Evolutionary conservation across 2,888 invertebrate genomes (phyloP).

Genomic region (Luperina nickerlii): DNA sequence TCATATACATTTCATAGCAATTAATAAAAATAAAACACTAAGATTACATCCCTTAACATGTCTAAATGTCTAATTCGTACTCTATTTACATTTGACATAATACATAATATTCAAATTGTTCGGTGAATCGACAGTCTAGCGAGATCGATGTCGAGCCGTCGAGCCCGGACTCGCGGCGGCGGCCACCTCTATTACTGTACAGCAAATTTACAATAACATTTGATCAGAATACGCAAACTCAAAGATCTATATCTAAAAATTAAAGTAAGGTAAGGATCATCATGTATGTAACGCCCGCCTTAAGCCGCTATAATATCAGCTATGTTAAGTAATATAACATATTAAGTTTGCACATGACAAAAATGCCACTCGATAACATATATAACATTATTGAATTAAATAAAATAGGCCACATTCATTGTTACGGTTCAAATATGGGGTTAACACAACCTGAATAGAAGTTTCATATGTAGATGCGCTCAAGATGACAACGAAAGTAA

Average conservation of each 20-base stretch:
- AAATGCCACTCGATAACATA: slow-evolving; percentile 78
- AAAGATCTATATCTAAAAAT: slow-evolving; percentile 87
- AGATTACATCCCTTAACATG: slow-evolving; percentile 85
- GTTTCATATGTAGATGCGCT: slow-evolving; percentile 68
- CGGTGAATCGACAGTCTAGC: slow-evolving; percentile 84
- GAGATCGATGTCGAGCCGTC: slow-evolving; percentile 73
- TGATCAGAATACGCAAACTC: slow-evolving; percentile 89
- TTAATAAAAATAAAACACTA: slow-evolving; percentile 86
- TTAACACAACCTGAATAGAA: slow-evolving; percentile 82
- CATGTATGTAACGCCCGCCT: slow-evolving; percentile 86
- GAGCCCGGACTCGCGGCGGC: slow-evolving; percentile 78
- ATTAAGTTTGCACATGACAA: slow-evolving; percentile 85
- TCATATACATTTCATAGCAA: slow-evolving; percentile 79
- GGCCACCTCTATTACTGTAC: slow-evolving; percentile 83
- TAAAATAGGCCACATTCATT: slow-evolving; percentile 88
- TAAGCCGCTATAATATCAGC: slow-evolving; percentile 88
- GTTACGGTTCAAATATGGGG: slow-evolving; percentile 82
- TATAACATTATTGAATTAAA: slow-evolving; percentile 75
- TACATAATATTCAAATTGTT: slow-evolving; percentile 87
- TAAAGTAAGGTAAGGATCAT: slow-evolving; percentile 84
- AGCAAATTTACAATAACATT: slow-evolving; percentile 89
- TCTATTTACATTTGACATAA: slow-evolving; percentile 88
- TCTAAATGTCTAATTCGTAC: slow-evolving; percentile 87
- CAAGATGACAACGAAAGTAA: slow-evolving; percentile 73
- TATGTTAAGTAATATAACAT: slow-evolving; percentile 87